Evolutionary conservation across 2,113 vertebrate species (phyloP).

Genomic region (Theristicus caerulescens): DNA sequence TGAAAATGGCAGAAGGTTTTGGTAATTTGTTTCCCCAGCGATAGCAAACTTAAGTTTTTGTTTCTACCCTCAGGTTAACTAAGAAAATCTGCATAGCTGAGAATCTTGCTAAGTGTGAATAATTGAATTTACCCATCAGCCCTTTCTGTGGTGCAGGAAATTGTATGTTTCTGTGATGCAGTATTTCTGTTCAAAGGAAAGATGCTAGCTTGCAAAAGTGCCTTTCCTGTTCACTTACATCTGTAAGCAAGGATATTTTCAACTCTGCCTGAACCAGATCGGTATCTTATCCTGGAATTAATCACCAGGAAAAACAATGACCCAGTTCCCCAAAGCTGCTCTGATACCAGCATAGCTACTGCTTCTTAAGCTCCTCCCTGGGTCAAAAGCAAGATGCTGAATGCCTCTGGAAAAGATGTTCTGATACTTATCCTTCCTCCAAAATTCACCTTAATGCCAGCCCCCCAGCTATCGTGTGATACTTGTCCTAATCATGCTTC

Average conservation of each 20-base stretch:
- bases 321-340: neutral
- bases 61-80: neutral
- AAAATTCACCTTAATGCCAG: neutral
- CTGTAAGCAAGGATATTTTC: slow-evolving; percentile 9
- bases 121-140: neutral
- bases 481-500: neutral
- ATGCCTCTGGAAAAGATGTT: neutral
- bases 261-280: neutral
- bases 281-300: neutral
- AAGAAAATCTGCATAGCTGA: neutral
- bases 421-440: neutral
- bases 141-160: neutral
- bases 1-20: neutral
- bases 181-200: neutral
- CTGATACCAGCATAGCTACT: neutral
- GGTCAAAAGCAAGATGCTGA: neutral
- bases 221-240: neutral
- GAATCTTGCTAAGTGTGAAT: neutral
- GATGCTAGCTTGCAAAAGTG: neutral
- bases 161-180: neutral
- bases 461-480: neutral
- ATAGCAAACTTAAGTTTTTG: neutral
- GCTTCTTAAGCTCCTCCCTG: neutral
- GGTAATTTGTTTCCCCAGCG: neutral
- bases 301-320: neutral